Base-by-base conservation (phyloP, 2,888 invertebrate species). In the Chrysodeixis includens region DNA sequence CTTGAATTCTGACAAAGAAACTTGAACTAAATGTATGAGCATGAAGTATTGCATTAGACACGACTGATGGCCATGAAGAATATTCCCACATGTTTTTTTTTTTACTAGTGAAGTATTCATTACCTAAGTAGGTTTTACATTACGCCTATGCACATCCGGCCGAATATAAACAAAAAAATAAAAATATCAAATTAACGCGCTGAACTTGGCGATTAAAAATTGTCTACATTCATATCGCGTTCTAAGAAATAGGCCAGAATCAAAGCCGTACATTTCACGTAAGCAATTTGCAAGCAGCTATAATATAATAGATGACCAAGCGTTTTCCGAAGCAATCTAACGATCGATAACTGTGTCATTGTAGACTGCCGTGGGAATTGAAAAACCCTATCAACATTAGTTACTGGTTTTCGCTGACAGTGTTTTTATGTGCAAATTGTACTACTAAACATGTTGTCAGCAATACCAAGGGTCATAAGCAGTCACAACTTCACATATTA, bases 311-410 rank as follows among this genome's bases (percentile, higher is more conserved):
- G 52, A 72, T 75, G 69, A 78, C 71, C 30, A 76, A 57, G 65
- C 72, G 57, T 66, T 78, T 71, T 30, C 56, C 52, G 49, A 66
- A 68, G 35, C 51, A 46, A 56, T 62, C 44, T 55, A 26, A 32
- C 32, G 74, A 32, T 79, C 74, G 71, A 78, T 79, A 76, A 53
- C 62, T 62, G 22, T 62, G 74, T 66, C 62, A 60, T 71, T 71
- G 40, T 58, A 55, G 49, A 53, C 62, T 56, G 32, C 56, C 76
- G 74, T 76, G 71, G 74, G 79, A 78, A 76, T 59, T 18, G 67
- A 65, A 67, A 69, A 65, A 61, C 7, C 5, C 22, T 69, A 44
- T 18, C n/a, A 10, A 26, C 26, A n/a, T 55, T 46, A 40, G 30
- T 70, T 14, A 32, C 32, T 14, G 14, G 12, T 40, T 59, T 58